A percentile compares a stretch with the other conserved stretches of the same genome.
These are phyloP conservation scores for Thumatha senex DNA, from an alignment of 2,888 invertebrate species.

Conservation along the genomic window DNA sequence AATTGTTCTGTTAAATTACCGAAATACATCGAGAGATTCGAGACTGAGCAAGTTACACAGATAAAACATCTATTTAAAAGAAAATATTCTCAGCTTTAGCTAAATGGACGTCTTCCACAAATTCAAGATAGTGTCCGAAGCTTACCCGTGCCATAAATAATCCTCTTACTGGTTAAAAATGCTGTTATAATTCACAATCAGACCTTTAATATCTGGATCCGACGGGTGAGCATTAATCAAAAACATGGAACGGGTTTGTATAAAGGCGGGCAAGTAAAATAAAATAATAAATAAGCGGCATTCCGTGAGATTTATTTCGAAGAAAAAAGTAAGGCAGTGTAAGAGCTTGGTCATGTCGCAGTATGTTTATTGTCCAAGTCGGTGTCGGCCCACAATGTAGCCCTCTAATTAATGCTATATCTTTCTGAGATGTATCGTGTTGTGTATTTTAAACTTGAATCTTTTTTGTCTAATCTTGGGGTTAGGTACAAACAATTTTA, in stretches of 20 bases:
- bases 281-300: conserved; percentile 81
- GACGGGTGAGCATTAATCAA: conserved; percentile 74
- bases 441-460: conserved; percentile 49
- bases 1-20: too few species aligned
- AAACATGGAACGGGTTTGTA: conserved; percentile 74
- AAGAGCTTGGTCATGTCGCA: conserved; percentile 74
- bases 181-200: conserved; percentile 73
- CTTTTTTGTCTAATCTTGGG: conserved; percentile 48
- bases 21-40: conserved; percentile 17
- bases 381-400: conserved; percentile 68
- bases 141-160: conserved; percentile 69
- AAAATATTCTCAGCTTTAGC: conserved; percentile 18
- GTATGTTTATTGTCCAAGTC: conserved; percentile 70
- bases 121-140: conserved; percentile 45
- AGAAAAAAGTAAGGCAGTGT: conserved; percentile 71
- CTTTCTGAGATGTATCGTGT: conserved; percentile 62
- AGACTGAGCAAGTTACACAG: background rate
- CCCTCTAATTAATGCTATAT: conserved; percentile 73
- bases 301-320: conserved; percentile 80
- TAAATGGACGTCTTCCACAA: conserved; percentile 34
- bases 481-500: conserved; percentile 23
- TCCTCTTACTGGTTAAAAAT: conserved; percentile 70
- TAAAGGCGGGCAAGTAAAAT: conserved; percentile 75
- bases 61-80: conserved; percentile 11
- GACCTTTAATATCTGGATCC: conserved; percentile 69